These are phyloP conservation scores for Microctenopoma steveboyesi DNA, from an alignment of 2,797 vertebrate genomes.

Conservation along the genomic window DNA sequence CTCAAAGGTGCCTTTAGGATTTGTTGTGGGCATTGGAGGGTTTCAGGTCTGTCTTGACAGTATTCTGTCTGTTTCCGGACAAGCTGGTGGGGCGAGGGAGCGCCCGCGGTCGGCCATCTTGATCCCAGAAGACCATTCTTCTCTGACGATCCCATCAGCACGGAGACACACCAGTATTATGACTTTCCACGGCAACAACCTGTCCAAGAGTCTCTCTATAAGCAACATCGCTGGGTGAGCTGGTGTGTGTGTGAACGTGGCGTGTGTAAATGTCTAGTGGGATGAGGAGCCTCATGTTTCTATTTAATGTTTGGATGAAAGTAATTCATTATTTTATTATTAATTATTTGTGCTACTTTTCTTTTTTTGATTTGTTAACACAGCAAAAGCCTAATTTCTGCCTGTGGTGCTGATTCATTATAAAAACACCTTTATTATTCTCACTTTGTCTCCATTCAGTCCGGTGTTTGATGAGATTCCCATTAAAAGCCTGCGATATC, in stretches of 20 bases:
- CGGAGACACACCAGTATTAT: constrained; percentile 86
- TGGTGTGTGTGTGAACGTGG: neutral
- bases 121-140: constrained; percentile 85
- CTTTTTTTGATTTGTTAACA: neutral
- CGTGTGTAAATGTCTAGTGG: neutral
- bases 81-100: constrained; percentile 89
- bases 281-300: neutral
- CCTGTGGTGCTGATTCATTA: neutral
- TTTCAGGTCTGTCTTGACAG: neutral
- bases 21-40: neutral
- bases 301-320: neutral
- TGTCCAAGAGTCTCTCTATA: constrained; percentile 97
- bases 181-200: constrained; percentile 85
- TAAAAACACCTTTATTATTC: neutral
- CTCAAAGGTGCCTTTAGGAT: neutral
- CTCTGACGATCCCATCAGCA: constrained; percentile 70
- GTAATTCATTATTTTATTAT: too few species aligned
- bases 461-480: constrained; percentile 92
- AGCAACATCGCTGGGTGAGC: constrained; percentile 97
- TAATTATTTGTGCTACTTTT: neutral
- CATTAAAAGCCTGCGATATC: constrained; percentile 88
- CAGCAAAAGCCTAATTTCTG: neutral
- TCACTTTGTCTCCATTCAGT: constrained; percentile 67
- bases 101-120: constrained; percentile 93
- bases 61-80: constrained; percentile 15